Evolutionary conservation across 2,797 vertebrate species (phyloP).

Genomic region (Petrocephalus schoutedeni): DNA sequence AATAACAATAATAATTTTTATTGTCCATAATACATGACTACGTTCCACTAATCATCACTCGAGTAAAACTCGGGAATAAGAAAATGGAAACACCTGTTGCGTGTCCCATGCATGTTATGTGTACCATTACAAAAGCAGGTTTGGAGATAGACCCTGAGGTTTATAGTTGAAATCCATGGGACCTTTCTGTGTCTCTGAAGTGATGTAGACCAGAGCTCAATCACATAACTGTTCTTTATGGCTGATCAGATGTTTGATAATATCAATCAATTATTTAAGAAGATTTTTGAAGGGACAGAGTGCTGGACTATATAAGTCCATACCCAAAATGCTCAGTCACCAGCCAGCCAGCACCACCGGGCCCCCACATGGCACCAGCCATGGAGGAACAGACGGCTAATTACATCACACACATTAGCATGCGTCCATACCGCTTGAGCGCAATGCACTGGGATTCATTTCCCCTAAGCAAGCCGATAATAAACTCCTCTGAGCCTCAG

Average conservation of each 20-base stretch:
- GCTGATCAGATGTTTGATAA: not conserved
- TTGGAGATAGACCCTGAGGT: not conserved
- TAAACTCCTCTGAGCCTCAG: slow-evolving; percentile 12
- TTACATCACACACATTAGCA: slow-evolving; percentile 10
- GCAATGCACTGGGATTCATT: not conserved
- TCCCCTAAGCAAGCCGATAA: slow-evolving; percentile 10
- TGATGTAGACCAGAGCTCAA: not conserved
- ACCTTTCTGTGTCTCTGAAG: not conserved
- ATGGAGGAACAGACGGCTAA: not conserved
- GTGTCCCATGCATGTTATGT: not conserved
- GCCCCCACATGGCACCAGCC: not conserved
- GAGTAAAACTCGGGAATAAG: not conserved
- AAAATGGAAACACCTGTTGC: not conserved
- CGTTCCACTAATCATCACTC: not conserved
- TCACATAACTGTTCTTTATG: not conserved
- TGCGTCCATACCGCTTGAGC: not conserved
- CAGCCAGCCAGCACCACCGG: not conserved
- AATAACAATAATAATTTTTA: not conserved
- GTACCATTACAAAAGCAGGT: not conserved
- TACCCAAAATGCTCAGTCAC: not conserved
- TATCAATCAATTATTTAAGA: not conserved
- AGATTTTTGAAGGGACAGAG: not conserved
- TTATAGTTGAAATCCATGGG: not conserved
- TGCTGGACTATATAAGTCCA: not conserved
- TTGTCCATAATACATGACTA: not conserved